Base-by-base conservation (phyloP, 2,797 vertebrate genomes). In the Darevskia mixta region DNA sequence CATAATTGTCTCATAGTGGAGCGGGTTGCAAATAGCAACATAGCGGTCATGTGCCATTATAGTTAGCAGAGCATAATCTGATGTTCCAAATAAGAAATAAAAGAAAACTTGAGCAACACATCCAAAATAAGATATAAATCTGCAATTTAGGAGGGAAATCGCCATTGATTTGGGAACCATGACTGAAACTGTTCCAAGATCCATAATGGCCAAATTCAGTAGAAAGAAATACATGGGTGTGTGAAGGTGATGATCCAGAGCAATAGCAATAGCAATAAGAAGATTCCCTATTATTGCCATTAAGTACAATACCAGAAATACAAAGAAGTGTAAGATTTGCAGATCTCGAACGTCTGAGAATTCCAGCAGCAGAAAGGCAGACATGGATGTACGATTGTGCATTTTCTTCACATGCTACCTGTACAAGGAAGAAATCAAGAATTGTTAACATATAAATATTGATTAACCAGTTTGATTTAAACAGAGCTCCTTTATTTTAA, bases 1-100 rank as follows among this genome's bases (percentile, higher is more conserved):
- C 87, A 88, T 88, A 3, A 83, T 88, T 32, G 41, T 61, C 29
- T 79, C 81, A 79, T 88, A 88, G 4, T 88, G 81, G 17, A 88
- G 29, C 11, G 81, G 87, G 5, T 72, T 71, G 17, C 87, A 83
- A 69, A 83, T 88, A 8, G 87, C 87, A 17, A 88, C 32, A 67
- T 88, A n/a, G 3, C 81, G 87, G 79, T 88, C 87, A 72, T 88
- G 66, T 11, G 87, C 75, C 87, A 88, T 88, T 23, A 83, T 20
- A n/a, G 45, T 83, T 2, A 88, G 17, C 15, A 88, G 4, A 25
- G 9, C 13, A 58, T 43, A 79, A 11, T 79, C 87, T 2, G 75
- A 79, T 25, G 43, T 8, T 41, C 10, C 20, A 83, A 83, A 64
- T 18, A 83, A 78, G 29, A 88, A 9, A 5, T 18, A 55, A 27